Conservation (phyloP, 2,113 vertebrate genomes). For the Phoxinus phoxinus region DNA sequence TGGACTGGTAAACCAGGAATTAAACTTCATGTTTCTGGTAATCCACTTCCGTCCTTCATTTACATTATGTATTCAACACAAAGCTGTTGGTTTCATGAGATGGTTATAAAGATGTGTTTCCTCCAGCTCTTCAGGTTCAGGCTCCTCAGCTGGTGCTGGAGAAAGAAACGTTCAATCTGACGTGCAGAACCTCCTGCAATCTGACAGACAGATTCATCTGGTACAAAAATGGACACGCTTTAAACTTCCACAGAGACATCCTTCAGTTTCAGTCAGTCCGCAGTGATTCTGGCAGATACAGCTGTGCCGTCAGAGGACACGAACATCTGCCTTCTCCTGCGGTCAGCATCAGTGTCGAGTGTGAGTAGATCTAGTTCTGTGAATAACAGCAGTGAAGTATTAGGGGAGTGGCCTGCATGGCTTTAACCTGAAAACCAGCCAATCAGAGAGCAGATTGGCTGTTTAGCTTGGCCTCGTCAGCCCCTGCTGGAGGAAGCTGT, state of each 20-base stretch:
- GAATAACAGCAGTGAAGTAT: no score
- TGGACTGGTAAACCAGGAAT: background rate
- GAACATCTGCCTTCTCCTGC: conserved; percentile 1
- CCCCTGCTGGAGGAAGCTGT: no score
- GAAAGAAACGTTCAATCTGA: background rate
- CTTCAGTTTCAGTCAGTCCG: background rate
- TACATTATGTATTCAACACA: background rate
- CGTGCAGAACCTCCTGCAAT: background rate
- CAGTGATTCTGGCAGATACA: conserved; percentile 27
- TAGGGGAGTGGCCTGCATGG: no score
- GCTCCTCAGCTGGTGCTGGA: background rate
- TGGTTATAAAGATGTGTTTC: background rate
- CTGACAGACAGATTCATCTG: background rate
- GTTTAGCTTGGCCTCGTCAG: no score
- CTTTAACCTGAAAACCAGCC: no score
- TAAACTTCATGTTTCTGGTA: background rate
- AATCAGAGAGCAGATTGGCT: no score
- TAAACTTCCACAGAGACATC: background rate
- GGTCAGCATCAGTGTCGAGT: background rate
- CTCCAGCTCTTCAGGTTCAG: background rate
- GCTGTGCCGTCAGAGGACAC: conserved; percentile 16
- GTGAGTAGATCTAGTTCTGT: background rate
- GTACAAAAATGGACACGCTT: background rate
- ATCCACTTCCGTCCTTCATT: conserved; percentile 3
- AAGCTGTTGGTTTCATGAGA: background rate